These are phyloP conservation scores for Meriones psammophilus DNA, from an alignment of 2,797 vertebrate species.

Conservation along the genomic window DNA sequence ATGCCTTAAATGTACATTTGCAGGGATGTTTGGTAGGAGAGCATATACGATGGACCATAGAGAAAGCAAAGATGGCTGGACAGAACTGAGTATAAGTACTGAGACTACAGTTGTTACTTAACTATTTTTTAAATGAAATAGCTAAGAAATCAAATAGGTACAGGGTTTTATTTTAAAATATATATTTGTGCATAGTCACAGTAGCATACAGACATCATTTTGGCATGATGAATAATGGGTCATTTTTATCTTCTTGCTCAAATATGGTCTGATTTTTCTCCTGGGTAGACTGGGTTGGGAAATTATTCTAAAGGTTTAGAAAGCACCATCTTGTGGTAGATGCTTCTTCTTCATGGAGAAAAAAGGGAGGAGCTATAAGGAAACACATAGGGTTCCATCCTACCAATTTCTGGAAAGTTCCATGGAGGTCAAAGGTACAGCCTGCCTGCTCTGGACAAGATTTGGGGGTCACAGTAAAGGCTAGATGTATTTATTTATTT, in stretches of 20 bases:
- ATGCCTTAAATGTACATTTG: slow-evolving; percentile 1
- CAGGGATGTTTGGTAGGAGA: not conserved
- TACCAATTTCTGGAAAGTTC: not conserved
- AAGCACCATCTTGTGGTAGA: not conserved
- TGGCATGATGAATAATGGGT: not conserved
- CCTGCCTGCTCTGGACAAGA: not conserved
- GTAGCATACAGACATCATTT: slow-evolving; percentile 24
- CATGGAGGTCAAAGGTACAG: not conserved
- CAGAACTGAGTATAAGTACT: not conserved
- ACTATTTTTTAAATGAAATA: slow-evolving; percentile 53
- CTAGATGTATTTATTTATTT: not conserved
- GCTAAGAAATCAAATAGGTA: slow-evolving; percentile 49
- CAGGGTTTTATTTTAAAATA: not conserved
- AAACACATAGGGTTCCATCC: not conserved
- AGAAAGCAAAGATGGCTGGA: not conserved
- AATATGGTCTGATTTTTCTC: slow-evolving; percentile 12
- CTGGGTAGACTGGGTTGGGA: not conserved
- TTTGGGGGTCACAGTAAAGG: not conserved
- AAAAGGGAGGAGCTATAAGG: not conserved
- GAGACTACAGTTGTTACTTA: slow-evolving; percentile 3
- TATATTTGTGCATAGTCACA: not conserved
- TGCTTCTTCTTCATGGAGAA: not conserved
- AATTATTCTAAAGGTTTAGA: slow-evolving; percentile 70
- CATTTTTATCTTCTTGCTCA: slow-evolving; percentile 47
- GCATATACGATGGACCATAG: not conserved